phyloP scores from a whole-genome alignment of 2,113 vertebrate species.

The Mustela nigripes region DNA sequence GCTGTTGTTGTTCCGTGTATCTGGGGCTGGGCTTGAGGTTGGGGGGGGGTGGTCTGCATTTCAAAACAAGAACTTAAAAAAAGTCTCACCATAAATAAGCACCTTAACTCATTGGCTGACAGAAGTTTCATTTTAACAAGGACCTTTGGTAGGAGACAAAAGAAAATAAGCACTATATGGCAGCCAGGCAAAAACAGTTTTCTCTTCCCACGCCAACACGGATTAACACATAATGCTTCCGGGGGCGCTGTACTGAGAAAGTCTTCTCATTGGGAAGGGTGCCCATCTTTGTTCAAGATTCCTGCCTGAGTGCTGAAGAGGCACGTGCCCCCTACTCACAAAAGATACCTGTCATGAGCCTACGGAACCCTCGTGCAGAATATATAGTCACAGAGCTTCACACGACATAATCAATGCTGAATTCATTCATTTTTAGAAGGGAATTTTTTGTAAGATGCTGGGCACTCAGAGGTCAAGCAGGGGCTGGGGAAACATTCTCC shows the following conservation, averaged over 20 bases:
- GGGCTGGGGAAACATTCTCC: neutral
- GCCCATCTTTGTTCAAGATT: neutral
- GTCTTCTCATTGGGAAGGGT: neutral
- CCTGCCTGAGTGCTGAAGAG: neutral
- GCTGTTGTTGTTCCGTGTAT: neutral
- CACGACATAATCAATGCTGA: neutral
- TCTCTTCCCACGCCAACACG: neutral
- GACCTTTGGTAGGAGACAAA: neutral
- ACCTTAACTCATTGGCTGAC: neutral
- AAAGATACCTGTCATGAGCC: fast-evolving
- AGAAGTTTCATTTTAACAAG: neutral
- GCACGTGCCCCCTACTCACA: fast-evolving
- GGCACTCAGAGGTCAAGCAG: neutral
- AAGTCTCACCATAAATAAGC: neutral
- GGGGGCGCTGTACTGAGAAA: neutral
- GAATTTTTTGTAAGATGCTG: neutral
- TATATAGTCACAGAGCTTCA: neutral
- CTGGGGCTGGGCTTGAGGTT: fast-evolving
- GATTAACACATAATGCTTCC: neutral
- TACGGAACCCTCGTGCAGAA: neutral
- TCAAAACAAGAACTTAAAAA: neutral
- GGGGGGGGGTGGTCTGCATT: neutral
- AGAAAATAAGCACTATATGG: neutral
- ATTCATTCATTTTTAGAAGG: neutral
- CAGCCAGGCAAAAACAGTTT: neutral